Percentiles rank a stretch among this genome's conserved stretches.
Conservation (phyloP, 2,797 vertebrate genomes). For the Selene dorsalis region DNA sequence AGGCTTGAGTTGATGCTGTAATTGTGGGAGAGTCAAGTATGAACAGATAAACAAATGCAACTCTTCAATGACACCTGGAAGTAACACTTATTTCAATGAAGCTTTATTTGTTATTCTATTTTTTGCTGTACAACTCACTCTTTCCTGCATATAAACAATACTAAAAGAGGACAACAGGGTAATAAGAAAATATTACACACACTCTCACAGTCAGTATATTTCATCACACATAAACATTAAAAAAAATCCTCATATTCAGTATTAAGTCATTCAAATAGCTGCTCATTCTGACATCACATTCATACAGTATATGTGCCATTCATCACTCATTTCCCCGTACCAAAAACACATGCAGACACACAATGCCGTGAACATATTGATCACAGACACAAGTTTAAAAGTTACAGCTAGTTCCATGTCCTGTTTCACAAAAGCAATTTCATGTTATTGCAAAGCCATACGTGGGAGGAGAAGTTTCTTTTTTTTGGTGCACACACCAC, state of each 20-base stretch:
- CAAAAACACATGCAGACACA: slow-evolving; percentile 44
- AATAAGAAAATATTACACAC: slow-evolving; percentile 16
- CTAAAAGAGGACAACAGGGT: slow-evolving; percentile 42
- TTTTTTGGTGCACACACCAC: neutral
- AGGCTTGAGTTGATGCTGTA: slow-evolving; percentile 10
- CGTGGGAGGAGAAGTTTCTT: neutral
- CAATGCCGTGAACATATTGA: slow-evolving; percentile 12
- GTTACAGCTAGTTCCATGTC: neutral
- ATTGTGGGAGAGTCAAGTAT: neutral
- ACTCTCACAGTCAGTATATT: slow-evolving; percentile 31
- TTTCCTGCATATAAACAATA: slow-evolving; percentile 47
- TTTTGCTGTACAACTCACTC: slow-evolving; percentile 4
- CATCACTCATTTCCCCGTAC: slow-evolving; percentile 23
- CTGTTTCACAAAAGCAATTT: slow-evolving; percentile 10
- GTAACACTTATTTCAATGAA: slow-evolving; percentile 40
- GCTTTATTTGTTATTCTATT: slow-evolving; percentile 64
- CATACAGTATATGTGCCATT: slow-evolving; percentile 27
- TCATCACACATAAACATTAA: slow-evolving; percentile 29
- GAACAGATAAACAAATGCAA: neutral
- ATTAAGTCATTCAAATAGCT: slow-evolving; percentile 60
- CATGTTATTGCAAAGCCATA: slow-evolving; percentile 8
- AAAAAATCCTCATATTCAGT: slow-evolving; percentile 45
- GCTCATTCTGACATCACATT: slow-evolving; percentile 48
- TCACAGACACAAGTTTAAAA: slow-evolving; percentile 5
- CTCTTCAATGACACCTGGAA: neutral